A percentile compares a stretch with the other conserved stretches of the same genome.
These are phyloP conservation scores for Diploptera punctata DNA, from an alignment of 2,888 invertebrate genomes.

Conservation along the genomic window DNA sequence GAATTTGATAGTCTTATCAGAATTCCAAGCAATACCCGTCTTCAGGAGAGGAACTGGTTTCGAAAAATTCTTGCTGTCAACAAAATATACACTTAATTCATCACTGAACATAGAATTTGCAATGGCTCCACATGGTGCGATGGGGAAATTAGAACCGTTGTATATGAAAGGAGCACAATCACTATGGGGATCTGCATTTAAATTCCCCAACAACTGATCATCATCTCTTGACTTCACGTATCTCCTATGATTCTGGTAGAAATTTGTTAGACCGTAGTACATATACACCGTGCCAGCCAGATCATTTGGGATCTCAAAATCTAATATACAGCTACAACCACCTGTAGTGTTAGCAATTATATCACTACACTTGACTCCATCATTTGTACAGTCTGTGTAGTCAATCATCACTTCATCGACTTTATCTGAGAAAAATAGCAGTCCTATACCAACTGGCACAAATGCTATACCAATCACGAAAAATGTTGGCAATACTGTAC, in stretches of 20 bases:
- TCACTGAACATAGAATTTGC: conserved; percentile 98
- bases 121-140: conserved; percentile 98
- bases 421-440: conserved; percentile 91
- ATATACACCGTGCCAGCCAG: conserved; percentile 89
- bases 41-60: conserved; percentile 68
- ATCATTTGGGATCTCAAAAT: conserved; percentile 71
- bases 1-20: conserved; percentile 94
- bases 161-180: conserved; percentile 84
- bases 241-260: conserved; percentile 98
- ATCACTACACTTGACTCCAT: conserved; percentile 61
- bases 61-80: background rate
- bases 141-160: conserved; percentile 57
- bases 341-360: conserved; percentile 60
- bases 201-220: conserved; percentile 85
- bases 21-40: conserved; percentile 97
- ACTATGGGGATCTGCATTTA: conserved; percentile 69
- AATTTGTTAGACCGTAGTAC: conserved; percentile 97
- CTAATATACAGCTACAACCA: conserved; percentile 69
- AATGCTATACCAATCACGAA: conserved; percentile 97
- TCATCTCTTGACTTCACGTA: conserved; percentile 97
- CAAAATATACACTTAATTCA: conserved; percentile 53
- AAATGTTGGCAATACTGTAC: conserved; percentile 96
- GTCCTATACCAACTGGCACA: conserved; percentile 94
- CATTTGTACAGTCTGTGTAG: conserved; percentile 79
- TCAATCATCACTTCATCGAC: conserved; percentile 83